Evolutionary conservation across 2,888 invertebrate species (phyloP).

Genomic region (Orthosia incerta): DNA sequence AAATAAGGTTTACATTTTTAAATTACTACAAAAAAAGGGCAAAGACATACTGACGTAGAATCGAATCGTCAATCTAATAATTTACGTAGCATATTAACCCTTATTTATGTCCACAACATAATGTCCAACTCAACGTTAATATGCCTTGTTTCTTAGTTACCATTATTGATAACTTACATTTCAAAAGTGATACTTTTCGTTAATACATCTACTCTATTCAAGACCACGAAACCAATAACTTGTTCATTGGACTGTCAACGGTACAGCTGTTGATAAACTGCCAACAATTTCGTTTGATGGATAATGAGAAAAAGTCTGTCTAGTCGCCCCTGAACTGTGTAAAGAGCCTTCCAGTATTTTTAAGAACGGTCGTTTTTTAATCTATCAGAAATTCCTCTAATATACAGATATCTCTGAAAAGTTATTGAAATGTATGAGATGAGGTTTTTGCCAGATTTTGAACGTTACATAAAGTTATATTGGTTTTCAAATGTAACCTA

Average conservation of each 20-base stretch:
- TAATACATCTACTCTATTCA: slow-evolving; percentile 34
- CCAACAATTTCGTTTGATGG: slow-evolving; percentile 28
- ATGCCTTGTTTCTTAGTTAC: not conserved
- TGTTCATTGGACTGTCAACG: slow-evolving; percentile 21
- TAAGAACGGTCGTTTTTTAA: not conserved
- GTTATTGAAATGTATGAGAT: too few species aligned
- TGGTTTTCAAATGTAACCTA: too few species aligned
- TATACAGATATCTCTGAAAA: too few species aligned
- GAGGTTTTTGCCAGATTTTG: too few species aligned
- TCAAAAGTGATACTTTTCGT: slow-evolving; percentile 17
- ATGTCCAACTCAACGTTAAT: too few species aligned
- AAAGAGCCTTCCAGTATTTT: not conserved
- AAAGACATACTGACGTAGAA: too few species aligned
- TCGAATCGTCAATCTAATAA: too few species aligned
- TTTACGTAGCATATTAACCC: too few species aligned
- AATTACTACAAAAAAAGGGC: too few species aligned
- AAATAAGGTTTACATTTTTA: too few species aligned
- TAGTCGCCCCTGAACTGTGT: not conserved
- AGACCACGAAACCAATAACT: slow-evolving; percentile 45
- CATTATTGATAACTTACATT: slow-evolving; percentile 7
- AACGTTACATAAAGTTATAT: too few species aligned
- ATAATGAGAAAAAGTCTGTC: slow-evolving; percentile 13
- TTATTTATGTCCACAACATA: too few species aligned
- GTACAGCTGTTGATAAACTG: slow-evolving; percentile 35
- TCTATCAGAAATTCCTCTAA: not conserved